Conservation (phyloP, 2,888 invertebrate species). For the Cephus pygmeus region DNA sequence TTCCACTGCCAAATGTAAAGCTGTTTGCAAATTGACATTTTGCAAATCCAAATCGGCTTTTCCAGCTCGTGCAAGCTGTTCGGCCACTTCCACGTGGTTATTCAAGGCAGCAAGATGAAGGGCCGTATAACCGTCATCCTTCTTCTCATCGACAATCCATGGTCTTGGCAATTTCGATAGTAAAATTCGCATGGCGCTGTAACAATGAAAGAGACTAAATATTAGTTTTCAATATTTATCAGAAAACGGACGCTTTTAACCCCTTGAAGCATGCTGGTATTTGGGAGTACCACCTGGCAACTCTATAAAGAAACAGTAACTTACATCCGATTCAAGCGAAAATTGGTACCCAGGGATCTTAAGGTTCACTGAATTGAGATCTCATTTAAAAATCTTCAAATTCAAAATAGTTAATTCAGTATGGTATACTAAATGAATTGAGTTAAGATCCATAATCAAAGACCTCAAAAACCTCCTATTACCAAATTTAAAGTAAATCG, state of each 20-base stretch:
- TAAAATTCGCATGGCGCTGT: constrained; percentile 95
- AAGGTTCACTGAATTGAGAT: too few relatives aligned
- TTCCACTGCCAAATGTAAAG: constrained; percentile 94
- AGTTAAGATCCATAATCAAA: too few relatives aligned
- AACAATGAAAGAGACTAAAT: constrained; percentile 53
- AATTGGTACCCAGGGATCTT: too few relatives aligned
- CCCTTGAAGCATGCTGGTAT: too few relatives aligned
- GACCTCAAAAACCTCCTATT: too few relatives aligned
- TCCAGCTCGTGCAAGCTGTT: constrained; percentile 86
- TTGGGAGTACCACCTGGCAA: too few relatives aligned
- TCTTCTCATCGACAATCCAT: constrained; percentile 99
- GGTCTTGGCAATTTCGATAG: constrained; percentile 91
- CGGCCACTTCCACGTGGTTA: constrained; percentile 97
- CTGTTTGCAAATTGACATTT: constrained; percentile 95
- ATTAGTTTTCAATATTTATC: constrained; percentile 5
- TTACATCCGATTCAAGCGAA: too few relatives aligned
- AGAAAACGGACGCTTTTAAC: not conserved
- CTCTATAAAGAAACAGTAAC: too few relatives aligned
- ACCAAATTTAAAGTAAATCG: too few relatives aligned
- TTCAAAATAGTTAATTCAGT: too few relatives aligned
- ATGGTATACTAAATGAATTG: too few relatives aligned
- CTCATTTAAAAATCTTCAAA: too few relatives aligned
- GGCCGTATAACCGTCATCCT: constrained; percentile 98
- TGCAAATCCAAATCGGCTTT: constrained; percentile 95
- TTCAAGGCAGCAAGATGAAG: constrained; percentile 95